Evolutionary conservation across 2,113 vertebrate genomes (phyloP), one percentile per base, ranked within the genome.

Genomic region (Oxyura jamaicensis): DNA sequence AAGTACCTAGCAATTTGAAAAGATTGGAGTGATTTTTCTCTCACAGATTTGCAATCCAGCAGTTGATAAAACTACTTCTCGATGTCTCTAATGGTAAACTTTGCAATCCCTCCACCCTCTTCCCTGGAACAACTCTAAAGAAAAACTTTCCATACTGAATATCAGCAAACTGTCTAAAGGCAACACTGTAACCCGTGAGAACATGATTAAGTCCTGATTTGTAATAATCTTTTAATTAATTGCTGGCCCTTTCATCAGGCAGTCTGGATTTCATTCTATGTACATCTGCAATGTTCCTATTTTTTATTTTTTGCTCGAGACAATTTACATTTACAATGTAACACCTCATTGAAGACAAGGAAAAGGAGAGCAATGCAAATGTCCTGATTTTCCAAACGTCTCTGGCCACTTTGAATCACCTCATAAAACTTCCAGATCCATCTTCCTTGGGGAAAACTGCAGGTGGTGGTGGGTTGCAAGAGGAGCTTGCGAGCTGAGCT

Each of bases 391-490:
- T 94, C 80, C 66, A 79, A 41, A 78, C 21, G 41, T 26, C 73
- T 88, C 56, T 41, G 39, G 33, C 56, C 28, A 8, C 73, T 95
- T 88, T 22, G 33, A 88, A 80, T 94, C 4, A 28, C 77, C 25
- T 58, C 53, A 69, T 96, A 94, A 92, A 96, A 84, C 39, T 88
- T 88, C 69, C 90, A 93, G 52, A 93, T 84, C n/a, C 33, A 6
- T 76, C 28, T 81, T 96, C 71, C 79, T 25, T 73, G 53, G 90
- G 73, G 76, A 68, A 76, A 26, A 91, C 35, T 66, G 48, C 83
- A 84, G 90, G 80, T 90, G 79, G 52, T 71, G 39, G 46, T 48
- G 73, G 33, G 39, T 20, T 91, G 59, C 65, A 48, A 68, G 36
- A 83, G 29, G 21, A 53, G 6, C 31, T 94, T 17, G 50, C 55